A percentile compares a stretch with the other conserved stretches of the same genome.
These are phyloP conservation scores for Poeciliopsis turrubarensis DNA, from an alignment of 2,113 vertebrate genomes.

Conservation along the genomic window DNA sequence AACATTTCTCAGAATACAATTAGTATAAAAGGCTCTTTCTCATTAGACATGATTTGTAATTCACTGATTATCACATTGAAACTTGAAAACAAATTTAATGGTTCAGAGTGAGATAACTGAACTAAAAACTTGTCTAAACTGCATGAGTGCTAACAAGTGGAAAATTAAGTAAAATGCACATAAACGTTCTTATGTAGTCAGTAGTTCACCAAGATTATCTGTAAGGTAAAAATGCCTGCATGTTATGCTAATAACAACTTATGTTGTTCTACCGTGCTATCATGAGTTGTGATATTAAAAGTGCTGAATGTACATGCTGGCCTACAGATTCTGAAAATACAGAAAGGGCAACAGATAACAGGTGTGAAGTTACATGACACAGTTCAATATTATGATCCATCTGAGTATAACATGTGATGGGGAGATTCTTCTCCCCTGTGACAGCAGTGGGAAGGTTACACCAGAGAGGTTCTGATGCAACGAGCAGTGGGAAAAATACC, in stretches of 20 bases:
- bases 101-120: no score
- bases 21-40: no score
- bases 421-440: slow-evolving; percentile 11
- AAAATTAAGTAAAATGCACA: neutral
- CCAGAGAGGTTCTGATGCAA: slow-evolving; percentile 34
- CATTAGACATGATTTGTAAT: no score
- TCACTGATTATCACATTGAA: no score
- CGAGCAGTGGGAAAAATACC: slow-evolving; percentile 46
- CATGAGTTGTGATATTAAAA: neutral
- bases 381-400: neutral
- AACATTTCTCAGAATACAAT: no score
- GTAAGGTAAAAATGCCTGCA: neutral
- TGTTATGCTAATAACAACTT: neutral
- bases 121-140: no score
- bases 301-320: neutral
- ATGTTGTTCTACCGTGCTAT: no score
- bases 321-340: neutral
- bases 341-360: neutral
- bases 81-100: no score
- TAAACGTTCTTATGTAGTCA: neutral
- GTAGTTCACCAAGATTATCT: neutral
- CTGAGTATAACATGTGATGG: neutral
- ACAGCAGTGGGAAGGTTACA: slow-evolving; percentile 7
- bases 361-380: neutral
- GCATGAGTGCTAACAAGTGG: neutral